These are phyloP conservation scores for Barbus barbus DNA, from an alignment of 2,113 vertebrate genomes.

Conservation along the genomic window DNA sequence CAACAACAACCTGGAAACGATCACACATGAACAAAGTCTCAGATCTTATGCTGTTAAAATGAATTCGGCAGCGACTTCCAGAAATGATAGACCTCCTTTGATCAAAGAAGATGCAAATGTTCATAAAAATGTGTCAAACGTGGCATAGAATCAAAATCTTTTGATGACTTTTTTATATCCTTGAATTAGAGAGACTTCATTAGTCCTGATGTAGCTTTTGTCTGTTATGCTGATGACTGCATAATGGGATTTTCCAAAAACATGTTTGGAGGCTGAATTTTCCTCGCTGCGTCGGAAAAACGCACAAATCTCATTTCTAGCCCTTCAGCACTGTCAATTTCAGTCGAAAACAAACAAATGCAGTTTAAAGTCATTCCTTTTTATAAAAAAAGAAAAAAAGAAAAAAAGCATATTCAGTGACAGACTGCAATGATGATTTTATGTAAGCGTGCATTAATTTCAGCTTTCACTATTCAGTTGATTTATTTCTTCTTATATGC, in stretches of 20 bases:
- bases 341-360: constrained; percentile 3
- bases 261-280: neutral
- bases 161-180: neutral
- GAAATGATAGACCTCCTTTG: neutral
- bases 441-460: neutral
- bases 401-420: neutral
- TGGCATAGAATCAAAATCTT: neutral
- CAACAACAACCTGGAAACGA: neutral
- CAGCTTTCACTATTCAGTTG: neutral
- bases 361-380: constrained; percentile 16
- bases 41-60: neutral
- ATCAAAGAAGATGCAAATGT: neutral
- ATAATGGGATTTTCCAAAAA: constrained; percentile 4
- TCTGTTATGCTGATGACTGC: neutral
- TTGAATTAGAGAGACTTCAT: neutral
- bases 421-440: neutral
- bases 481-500: neutral
- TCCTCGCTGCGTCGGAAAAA: neutral
- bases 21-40: no score
- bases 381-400: neutral
- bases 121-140: neutral
- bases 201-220: constrained; percentile 1
- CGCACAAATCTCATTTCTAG: neutral
- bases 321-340: constrained; percentile 10
- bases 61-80: neutral